A percentile compares a stretch with the other conserved stretches of the same genome.
Evolutionary conservation across 2,797 vertebrate species (phyloP).

Genomic region (Hafferia zeledoni): DNA sequence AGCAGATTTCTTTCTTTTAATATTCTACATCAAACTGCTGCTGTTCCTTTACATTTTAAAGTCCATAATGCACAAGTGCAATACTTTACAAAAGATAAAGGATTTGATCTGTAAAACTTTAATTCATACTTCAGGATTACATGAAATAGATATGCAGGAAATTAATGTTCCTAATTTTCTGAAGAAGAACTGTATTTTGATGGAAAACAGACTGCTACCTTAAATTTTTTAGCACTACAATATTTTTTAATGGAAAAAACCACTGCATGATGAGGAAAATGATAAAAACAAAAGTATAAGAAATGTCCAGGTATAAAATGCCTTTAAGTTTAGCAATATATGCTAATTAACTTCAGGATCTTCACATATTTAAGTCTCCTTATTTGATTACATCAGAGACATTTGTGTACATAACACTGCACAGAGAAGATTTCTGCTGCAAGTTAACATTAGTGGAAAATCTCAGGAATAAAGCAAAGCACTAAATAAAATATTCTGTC

Average conservation of each 20-base stretch:
- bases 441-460: neutral
- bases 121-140: neutral
- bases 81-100: constrained; percentile 27
- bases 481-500: neutral
- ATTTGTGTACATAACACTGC: neutral
- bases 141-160: neutral
- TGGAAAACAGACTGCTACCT: neutral
- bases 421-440: neutral
- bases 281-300: neutral
- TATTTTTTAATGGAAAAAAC: neutral
- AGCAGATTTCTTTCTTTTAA: constrained; percentile 13
- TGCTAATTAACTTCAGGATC: neutral
- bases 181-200: neutral
- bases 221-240: neutral
- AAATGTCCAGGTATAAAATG: neutral
- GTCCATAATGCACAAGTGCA: constrained; percentile 34
- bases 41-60: constrained; percentile 18
- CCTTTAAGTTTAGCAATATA: neutral
- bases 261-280: neutral
- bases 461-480: neutral
- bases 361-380: neutral
- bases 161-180: neutral
- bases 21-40: constrained; percentile 16
- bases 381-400: neutral
- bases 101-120: neutral